Base-by-base conservation (phyloP, 2,113 vertebrate genomes). In the Pardalotus punctatus region DNA sequence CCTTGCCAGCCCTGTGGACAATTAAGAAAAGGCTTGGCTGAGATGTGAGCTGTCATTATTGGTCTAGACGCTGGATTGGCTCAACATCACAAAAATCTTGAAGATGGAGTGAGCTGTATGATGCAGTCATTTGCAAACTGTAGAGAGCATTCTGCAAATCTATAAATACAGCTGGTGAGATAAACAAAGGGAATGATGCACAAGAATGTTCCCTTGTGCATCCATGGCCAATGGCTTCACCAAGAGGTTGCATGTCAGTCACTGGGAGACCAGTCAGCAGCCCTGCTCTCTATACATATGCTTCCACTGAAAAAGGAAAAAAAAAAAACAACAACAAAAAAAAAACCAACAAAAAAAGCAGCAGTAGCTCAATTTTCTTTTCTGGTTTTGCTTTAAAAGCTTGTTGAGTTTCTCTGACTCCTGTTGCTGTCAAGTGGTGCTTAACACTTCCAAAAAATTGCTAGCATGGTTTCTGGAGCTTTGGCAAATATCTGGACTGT, bases 1-100 rank as follows among this genome's bases (percentile, higher is more conserved):
- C 43, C 76, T 97, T 22, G 8, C 97, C 94, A 98, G 77, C 89
- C 92, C 94, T 93, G 92, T 14, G 96, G 97, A 96, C 97, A 97
- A 97, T 98, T 97, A 97, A 97, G 96, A 94, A 96, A 97, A 97
- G 74, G 86, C 28, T 97, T 96, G 86, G 54, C 96, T 96, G 97
- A 87, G 45, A 89, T 95, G 9, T 35, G 90, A 90, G 88, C 95
- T 98, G 67, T 98, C 96, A 97, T 98, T 97, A 97, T 45, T 96
- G 97, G 96, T 90, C 96, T 89, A 94, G 96, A 94, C 21, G 1
- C 72, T 97, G 97, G 95, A 97, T 58, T 83, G 64, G 58, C 72
- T 96, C 94, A 94, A 97, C 80, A 92, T 94, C 71, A 91, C 96
- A 88, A 96, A 95, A 96, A 71, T 88, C 67, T 74, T 86, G 53